Evolutionary conservation across 2,113 vertebrate species (phyloP).

Genomic region (Orthochromis indermauri): DNA sequence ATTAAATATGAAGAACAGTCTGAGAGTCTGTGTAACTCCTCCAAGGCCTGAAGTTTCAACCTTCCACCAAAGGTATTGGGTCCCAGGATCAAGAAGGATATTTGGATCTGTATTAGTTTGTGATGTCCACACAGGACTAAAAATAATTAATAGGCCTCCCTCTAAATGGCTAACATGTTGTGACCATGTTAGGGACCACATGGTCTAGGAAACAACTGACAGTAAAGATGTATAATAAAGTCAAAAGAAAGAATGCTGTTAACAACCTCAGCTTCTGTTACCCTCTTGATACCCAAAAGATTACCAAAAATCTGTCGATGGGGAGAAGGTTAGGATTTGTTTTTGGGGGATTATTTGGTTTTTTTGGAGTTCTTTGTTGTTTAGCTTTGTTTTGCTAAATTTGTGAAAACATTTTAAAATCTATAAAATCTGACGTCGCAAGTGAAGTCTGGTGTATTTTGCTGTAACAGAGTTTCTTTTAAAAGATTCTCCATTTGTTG

Average conservation of each 20-base stretch:
- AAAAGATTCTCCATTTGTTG: neutral
- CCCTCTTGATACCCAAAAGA: neutral
- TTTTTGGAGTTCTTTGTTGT: fast-evolving
- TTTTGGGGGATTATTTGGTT: fast-evolving
- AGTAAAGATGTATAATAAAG: neutral
- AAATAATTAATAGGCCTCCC: neutral
- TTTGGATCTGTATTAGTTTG: neutral
- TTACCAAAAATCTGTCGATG: neutral
- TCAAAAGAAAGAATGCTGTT: neutral
- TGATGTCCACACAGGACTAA: neutral
- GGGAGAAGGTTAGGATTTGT: neutral
- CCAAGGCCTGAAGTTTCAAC: neutral
- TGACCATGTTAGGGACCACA: neutral
- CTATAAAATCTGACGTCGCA: neutral
- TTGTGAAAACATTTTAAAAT: neutral
- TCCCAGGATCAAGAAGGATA: neutral
- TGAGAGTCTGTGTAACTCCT: neutral
- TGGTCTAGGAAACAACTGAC: neutral
- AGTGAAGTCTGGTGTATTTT: neutral
- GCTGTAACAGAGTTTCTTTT: neutral
- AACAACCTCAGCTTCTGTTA: neutral
- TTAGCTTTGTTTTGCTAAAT: neutral
- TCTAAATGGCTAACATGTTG: neutral
- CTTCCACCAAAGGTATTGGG: neutral
- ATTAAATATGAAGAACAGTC: neutral